Conservation (phyloP, 2,797 vertebrate genomes). For the Numenius phaeopus region DNA sequence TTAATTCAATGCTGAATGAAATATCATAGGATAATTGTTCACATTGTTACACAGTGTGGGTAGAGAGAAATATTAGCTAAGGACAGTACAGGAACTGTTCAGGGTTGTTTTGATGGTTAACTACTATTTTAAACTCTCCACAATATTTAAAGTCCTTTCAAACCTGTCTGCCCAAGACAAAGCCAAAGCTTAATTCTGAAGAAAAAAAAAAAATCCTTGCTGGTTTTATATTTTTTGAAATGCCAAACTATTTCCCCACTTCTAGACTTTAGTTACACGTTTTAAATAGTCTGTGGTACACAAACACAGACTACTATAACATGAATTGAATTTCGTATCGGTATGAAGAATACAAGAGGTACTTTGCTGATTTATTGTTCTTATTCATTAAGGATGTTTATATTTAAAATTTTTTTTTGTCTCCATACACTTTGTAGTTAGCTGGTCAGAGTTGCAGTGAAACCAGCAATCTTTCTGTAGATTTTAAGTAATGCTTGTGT, state of each 20-base stretch:
- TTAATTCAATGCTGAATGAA: not conserved
- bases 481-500: not conserved
- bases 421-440: not conserved
- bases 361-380: not conserved
- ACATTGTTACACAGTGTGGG: not conserved
- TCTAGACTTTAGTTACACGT: not conserved
- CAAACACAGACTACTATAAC: not conserved
- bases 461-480: not conserved
- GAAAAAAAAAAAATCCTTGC: not conserved
- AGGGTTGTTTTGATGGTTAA: not conserved
- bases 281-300: not conserved
- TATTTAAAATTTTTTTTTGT: not conserved
- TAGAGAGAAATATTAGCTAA: not conserved
- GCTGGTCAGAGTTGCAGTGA: not conserved
- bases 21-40: not conserved
- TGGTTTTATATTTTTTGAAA: not conserved
- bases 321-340: not conserved
- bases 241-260: not conserved
- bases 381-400: not conserved
- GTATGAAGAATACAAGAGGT: not conserved
- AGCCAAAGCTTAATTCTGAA: not conserved
- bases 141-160: not conserved
- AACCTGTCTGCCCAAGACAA: not conserved
- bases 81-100: not conserved
- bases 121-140: not conserved